Base-by-base conservation (phyloP, 2,888 invertebrate genomes). In the Molanna angustata region DNA sequence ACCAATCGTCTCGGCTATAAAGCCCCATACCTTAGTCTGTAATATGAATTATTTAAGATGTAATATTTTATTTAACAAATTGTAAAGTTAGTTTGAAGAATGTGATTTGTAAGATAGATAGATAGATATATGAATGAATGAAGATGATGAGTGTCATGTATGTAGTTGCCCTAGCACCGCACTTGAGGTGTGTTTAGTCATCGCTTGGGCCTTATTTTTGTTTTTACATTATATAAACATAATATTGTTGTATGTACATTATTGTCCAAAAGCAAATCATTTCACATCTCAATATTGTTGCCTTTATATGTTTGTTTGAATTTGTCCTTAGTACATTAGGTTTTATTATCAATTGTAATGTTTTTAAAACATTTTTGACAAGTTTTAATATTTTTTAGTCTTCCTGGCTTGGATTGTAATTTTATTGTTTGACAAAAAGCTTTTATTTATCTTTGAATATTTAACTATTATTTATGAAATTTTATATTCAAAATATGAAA, bases 261-360 rank as follows among this genome's bases (percentile, higher is more conserved):
- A n/a, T n/a, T n/a, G n/a, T n/a, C 27, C 35, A 17, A 35, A 18
- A 42, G 49, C 49, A 35, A 44, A 33, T 44, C 52, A 46, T 45
- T 46, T 46, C 46, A 41, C 44, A 22, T 43, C 46, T 51, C 42
- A 19, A 44, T 51, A 17, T 50, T 58, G 55, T 58, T 54, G 49
- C 45, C 53, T 56, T 56, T 56, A 53, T 56, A 53, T n/a, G n/a
- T n/a, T 58, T 58, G 52, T 58, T 55, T 55, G 52, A 55, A 53
- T 50, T 53, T 49, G 52, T 58, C 55, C 53, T 53, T 55, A 55
- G 50, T 39, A 40, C n/a, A n/a, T 40, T 58, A 58, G 58, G 49
- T 52, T 52, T 46, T 54, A 51, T 52, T n/a, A n/a, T 54, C 31
- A 31, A 52, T 55, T 58, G 58, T 58, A 58, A 53, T 56, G 52